Evolutionary conservation across 2,797 vertebrate genomes (phyloP), one percentile per base, ranked within the genome.

Genomic region (Remorina albescens): DNA sequence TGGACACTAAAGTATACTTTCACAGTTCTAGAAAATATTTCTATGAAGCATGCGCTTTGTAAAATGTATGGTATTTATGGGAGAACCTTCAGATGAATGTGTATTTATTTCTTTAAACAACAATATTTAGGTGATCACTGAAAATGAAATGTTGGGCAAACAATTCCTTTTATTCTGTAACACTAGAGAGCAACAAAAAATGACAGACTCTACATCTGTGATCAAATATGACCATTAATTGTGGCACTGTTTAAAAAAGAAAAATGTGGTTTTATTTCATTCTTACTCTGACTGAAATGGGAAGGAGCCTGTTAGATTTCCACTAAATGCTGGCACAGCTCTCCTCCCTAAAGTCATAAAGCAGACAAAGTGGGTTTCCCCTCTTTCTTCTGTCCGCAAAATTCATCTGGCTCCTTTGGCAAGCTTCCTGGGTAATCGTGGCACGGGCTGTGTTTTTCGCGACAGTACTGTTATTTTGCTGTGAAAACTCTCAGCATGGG

Each of bases 401-500:
- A 90, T 89, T 92, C 89, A 92, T 93, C 89, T 85, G 89, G 78
- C 88, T 88, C 72, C 57, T 80, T 90, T 95, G 93, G 94, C 92
- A 76, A 74, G 74, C 83, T 86, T 88, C 93, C 92, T 73, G 67
- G 79, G 85, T 90, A 88, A 89, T 93, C 71, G 83, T 89, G 87
- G 91, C 82, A 73, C 53, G 74, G 74, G 76, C 83, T 91, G 80
- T 82, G 82, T 91, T 89, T 87, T 92, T 88, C 85, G 75, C 78
- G 66, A 88, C 86, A 84, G 87, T 74, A 46, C 88, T 86, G 88
- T 88, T 91, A 87, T 94, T 92, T 91, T 83, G 55, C 91, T 87
- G 87, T 87, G 90, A 92, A 93, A 93, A 93, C 88, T 93, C 91
- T 76, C 93, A 89, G 93, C 90, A 86, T 88, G 91, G 92, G 93